Evolutionary conservation across 2,113 vertebrate species (phyloP), one percentile per base, ranked within the genome.

Genomic region (Gracilinanus agilis): DNA sequence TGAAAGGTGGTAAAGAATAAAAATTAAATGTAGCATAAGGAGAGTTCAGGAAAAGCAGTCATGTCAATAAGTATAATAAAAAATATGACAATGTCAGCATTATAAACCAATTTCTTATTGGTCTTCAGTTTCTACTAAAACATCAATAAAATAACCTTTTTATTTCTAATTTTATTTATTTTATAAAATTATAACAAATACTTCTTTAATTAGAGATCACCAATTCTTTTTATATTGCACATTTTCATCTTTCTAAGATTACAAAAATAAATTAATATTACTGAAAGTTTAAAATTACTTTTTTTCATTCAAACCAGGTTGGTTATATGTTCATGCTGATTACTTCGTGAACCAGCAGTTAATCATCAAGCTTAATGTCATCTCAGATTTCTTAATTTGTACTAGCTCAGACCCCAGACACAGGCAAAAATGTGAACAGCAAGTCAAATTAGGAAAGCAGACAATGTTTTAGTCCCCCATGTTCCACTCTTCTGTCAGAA

Each of bases 311-410:
- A 91, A 53, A 56, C 49, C 56, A 58, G 91, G 88, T 97, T 93
- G 91, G 88, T 97, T 93, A 96, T 96, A 96, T 96, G 93, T 94
- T 94, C 92, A 96, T 95, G 92, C 93, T 95, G 92, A 97, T 97
- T 96, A 95, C 27, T 90, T 95, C 90, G 55, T 89, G 95, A 92
- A 54, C 94, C 25, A 54, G 94, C 25, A 97, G 94, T 93, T 96
- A 95, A 97, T 97, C 96, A 94, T 88, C 61, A 95, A 97, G 95
- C 91, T 96, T 89, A 94, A 58, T 94, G 91, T 96, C 91, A 94
- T 93, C 94, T 93, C 4, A 34, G 58, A 95, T 95, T 96, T 95
- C 96, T 97, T 96, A 95, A 95, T 96, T 97, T 97, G 67, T 95
- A 93, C 90, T 97, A 96, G 96, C 93, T 92, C 95, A 96, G n/a